Percentiles rank a stretch among this genome's conserved stretches.
phyloP scores from a whole-genome alignment of 2,113 vertebrate species.

The Colinus virginianus region DNA sequence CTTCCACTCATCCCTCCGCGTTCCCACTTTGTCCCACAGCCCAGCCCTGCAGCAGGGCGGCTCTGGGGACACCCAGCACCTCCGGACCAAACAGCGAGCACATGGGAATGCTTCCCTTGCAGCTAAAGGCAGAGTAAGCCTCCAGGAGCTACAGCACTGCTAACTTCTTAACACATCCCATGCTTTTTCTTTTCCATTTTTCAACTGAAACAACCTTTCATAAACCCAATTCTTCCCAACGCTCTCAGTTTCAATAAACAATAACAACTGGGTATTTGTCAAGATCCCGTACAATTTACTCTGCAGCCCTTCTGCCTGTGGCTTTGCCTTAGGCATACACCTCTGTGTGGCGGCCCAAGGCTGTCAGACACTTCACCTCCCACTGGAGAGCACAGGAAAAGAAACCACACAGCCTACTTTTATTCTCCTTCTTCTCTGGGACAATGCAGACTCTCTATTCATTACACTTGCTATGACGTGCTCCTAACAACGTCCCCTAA shows the following conservation, averaged over 20 bases:
- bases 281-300: neutral
- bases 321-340: conserved; percentile 45
- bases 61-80: neutral
- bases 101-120: neutral
- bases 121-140: neutral
- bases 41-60: neutral
- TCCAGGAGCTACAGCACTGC: neutral
- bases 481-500: conserved; percentile 51
- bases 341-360: conserved; percentile 14
- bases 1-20: neutral
- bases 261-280: neutral
- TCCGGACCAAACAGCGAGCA: neutral
- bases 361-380: conserved; percentile 43
- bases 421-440: neutral
- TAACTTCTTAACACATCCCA: neutral
- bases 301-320: neutral
- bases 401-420: neutral
- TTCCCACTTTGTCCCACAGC: neutral
- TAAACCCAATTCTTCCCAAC: neutral
- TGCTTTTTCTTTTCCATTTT: neutral
- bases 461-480: conserved; percentile 56
- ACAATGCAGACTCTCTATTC: conserved; percentile 22
- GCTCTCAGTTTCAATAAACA: conserved; percentile 14
- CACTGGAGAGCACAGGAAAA: neutral
- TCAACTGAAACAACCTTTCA: neutral